Conservation (phyloP, 1,140 invertebrate species). For the Hyposmocoma kahamanoa region DNA sequence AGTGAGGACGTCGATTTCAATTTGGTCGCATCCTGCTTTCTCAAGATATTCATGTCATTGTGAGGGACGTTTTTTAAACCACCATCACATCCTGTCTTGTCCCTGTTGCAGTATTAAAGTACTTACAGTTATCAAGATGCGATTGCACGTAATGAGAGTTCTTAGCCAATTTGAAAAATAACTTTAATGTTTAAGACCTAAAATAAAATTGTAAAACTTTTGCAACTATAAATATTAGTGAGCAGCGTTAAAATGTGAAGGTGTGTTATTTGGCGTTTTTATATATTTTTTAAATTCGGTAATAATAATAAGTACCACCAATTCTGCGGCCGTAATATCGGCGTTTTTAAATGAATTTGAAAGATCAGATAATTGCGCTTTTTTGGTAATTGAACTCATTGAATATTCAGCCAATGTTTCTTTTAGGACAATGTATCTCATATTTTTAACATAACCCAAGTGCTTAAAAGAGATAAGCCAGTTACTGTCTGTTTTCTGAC, state of each 20-base stretch:
- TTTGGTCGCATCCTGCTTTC: slow-evolving; percentile 67
- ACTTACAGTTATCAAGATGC: slow-evolving; percentile 3
- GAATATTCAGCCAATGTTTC: no score
- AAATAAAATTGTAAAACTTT: not conserved
- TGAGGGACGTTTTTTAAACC: slow-evolving; percentile 32
- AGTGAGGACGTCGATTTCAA: slow-evolving; percentile 64
- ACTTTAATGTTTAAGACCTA: not conserved
- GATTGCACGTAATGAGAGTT: not conserved
- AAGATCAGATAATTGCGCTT: no score
- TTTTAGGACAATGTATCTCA: no score
- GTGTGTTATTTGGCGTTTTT: not conserved
- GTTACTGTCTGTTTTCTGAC: no score
- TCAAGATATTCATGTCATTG: slow-evolving; percentile 54
- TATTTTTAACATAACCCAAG: no score
- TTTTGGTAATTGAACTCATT: no score
- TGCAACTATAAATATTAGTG: no score
- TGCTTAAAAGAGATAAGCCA: no score
- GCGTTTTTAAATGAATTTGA: no score
- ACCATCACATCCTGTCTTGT: slow-evolving; percentile 1
- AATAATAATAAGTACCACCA: not conserved
- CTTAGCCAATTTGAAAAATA: not conserved
- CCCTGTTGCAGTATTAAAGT: not conserved
- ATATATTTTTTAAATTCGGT: not conserved
- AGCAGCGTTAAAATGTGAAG: no score
- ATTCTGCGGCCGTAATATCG: no score